phyloP scores from a whole-genome alignment of 2,113 vertebrate genomes.

The Ochotona curzoniae region DNA sequence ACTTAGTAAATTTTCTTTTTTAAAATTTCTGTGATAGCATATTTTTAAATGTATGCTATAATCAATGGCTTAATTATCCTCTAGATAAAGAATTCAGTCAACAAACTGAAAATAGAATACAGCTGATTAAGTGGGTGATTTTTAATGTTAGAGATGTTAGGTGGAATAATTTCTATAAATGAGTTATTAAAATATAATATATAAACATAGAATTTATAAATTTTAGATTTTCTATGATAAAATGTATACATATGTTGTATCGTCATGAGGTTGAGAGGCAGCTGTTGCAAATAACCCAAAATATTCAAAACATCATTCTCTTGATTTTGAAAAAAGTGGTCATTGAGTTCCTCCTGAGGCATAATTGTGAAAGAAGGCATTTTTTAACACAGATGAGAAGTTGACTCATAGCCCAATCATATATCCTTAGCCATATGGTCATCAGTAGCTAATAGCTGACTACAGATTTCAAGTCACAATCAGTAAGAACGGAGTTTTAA shows the following conservation, averaged over 20 bases:
- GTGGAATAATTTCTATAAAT: slow-evolving; percentile 41
- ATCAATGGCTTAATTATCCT: too few species aligned
- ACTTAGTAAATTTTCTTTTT: not conserved
- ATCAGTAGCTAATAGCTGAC: slow-evolving; percentile 2
- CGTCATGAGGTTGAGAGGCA: slow-evolving; percentile 12
- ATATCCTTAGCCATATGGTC: not conserved
- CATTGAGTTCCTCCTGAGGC: slow-evolving; percentile 40
- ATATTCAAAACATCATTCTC: not conserved
- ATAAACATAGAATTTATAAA: slow-evolving; percentile 40
- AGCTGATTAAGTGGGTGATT: not conserved
- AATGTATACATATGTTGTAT: not conserved
- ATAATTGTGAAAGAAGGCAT: not conserved
- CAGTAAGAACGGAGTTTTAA: slow-evolving; percentile 23
- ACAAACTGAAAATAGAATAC: too few species aligned
- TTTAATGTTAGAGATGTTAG: slow-evolving; percentile 2
- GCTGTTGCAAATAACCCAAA: slow-evolving; percentile 35
- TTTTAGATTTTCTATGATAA: slow-evolving; percentile 30
- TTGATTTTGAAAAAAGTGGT: slow-evolving; percentile 32
- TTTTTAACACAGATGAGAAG: slow-evolving; percentile 1
- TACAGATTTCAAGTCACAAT: slow-evolving; percentile 1
- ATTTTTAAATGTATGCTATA: too few species aligned
- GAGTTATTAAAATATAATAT: not conserved
- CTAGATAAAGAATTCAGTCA: too few species aligned
- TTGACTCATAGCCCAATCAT: not conserved
- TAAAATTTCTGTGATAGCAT: too few species aligned